A percentile compares a stretch with the other conserved stretches of the same genome.
Evolutionary conservation across 2,797 vertebrate genomes (phyloP).

Genomic region (Nothura maculosa): DNA sequence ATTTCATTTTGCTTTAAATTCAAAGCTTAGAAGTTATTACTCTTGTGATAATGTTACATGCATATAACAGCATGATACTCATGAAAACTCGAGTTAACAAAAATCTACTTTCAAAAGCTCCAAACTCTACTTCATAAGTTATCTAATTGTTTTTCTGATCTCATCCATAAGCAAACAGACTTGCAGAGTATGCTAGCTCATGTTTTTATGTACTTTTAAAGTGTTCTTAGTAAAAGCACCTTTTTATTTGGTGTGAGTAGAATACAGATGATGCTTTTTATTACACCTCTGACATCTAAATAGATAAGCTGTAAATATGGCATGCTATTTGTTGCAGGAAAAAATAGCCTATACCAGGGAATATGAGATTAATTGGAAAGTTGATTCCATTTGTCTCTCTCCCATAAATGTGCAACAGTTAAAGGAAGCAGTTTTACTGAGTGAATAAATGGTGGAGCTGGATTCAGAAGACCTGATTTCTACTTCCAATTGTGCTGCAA

Average conservation of each 20-base stretch:
- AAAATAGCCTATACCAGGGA: neutral
- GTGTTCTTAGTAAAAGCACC: neutral
- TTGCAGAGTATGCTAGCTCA: neutral
- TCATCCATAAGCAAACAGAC: neutral
- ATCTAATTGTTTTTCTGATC: neutral
- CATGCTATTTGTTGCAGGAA: neutral
- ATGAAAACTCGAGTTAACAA: neutral
- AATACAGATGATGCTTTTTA: constrained; percentile 14
- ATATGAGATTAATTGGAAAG: neutral
- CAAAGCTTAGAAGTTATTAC: neutral
- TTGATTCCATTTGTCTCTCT: neutral
- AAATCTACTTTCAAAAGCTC: neutral
- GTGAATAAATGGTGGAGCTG: neutral
- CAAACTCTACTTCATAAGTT: neutral
- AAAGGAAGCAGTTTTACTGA: constrained; percentile 7
- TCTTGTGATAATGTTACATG: neutral
- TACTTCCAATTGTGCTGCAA: constrained; percentile 21
- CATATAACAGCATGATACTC: neutral
- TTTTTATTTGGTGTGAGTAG: neutral
- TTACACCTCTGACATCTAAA: neutral
- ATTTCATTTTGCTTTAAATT: neutral
- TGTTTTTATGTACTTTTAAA: neutral
- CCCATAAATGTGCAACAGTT: neutral
- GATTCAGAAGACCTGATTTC: neutral
- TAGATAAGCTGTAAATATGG: constrained; percentile 2